These are phyloP conservation scores for Gobio gobio DNA, from an alignment of 2,113 vertebrate species.

Conservation along the genomic window DNA sequence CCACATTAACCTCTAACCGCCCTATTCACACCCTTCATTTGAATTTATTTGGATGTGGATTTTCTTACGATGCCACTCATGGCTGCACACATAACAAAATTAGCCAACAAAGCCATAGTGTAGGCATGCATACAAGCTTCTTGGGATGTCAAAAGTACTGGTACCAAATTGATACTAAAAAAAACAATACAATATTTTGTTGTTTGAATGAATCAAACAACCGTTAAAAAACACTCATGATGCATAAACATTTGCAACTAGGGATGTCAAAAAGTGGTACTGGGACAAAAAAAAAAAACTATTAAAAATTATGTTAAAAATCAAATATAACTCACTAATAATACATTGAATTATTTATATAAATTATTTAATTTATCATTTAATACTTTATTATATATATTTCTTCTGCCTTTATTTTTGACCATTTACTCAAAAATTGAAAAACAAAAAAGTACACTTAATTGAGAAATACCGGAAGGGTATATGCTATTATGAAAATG, in stretches of 20 bases:
- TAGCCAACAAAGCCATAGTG: not conserved
- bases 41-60: conserved; percentile 41
- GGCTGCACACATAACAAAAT: not conserved
- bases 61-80: not conserved
- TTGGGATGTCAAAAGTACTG: not conserved
- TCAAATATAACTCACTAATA: not conserved
- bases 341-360: too few relatives aligned
- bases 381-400: not conserved
- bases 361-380: not conserved
- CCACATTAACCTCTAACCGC: conserved; percentile 79
- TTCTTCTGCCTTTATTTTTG: not conserved
- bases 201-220: not conserved
- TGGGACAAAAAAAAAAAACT: not conserved
- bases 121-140: not conserved
- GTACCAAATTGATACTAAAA: not conserved
- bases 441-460: not conserved
- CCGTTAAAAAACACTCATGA: not conserved
- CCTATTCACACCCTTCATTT: conserved; percentile 70
- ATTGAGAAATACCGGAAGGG: too few relatives aligned
- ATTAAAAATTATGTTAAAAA: not conserved
- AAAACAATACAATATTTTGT: too few relatives aligned
- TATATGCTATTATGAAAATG: not conserved
- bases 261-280: not conserved
- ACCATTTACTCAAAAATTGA: not conserved
- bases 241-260: not conserved